Evolutionary conservation across 2,888 invertebrate genomes (phyloP), one percentile per base, ranked within the genome.

Genomic region (Caenorhabditis wallacei): DNA sequence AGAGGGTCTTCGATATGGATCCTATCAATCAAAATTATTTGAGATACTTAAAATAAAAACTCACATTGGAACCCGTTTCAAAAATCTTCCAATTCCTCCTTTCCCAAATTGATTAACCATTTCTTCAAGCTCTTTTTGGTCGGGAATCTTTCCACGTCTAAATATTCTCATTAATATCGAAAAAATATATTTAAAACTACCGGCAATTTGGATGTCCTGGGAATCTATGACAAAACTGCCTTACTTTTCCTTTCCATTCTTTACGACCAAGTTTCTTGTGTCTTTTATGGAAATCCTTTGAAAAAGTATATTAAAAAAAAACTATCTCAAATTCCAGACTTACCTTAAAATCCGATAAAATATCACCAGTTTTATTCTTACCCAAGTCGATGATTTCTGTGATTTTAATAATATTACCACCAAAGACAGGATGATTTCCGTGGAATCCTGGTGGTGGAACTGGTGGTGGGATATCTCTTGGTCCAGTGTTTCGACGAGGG

Each of bases 141-240:
- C 76, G 1, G 85, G 85, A 22, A 84, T 37, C 24, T 61, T 72
- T 43, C 80, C 82, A 37, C 64, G 69, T 71, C 82, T 81, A 35
- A 48, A 79, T 53, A 11, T 8, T 22, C 7, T 7, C 11, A 3
- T 53, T 53, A 18, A 0, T 10, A 10, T 22, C 13, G 22, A 16
- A 54, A 26, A 10, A 26, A 26, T 13, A 64, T 18, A 37, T 10
- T 13, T 40, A 10, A 10, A 8, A 5, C 2, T 71, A 85, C 84
- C 84, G 66, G 82, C 87, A 87, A 30, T 82, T 81, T 46, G 84
- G 86, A 82, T 87, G 86, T 46, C 83, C 83, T 13, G 87, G 87
- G 64, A 82, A 87, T 22, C 85, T 68, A 18, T 84, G 74, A 80
- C 87, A 87, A 63, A 87, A 86, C 26, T 82, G 80, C 26, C 61